These are phyloP conservation scores for Lepidocyrtoides sp. DNA, from an alignment of 2,888 invertebrate genomes.

Conservation along the genomic window DNA sequence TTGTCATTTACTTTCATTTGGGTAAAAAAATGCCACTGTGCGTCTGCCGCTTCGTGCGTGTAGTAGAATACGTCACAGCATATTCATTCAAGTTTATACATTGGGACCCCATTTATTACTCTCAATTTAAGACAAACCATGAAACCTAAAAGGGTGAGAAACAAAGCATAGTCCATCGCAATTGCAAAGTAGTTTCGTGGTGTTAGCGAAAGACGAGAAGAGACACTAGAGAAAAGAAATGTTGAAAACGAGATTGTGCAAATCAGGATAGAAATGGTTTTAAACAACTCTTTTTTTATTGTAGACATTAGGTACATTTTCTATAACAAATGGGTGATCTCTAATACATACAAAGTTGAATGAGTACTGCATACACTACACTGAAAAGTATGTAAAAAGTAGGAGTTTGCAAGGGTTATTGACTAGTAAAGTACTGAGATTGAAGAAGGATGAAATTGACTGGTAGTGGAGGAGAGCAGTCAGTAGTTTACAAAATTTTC, in stretches of 20 bases:
- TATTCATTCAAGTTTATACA: not conserved
- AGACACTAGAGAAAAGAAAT: not conserved
- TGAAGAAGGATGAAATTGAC: slow-evolving; percentile 12
- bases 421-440: slow-evolving; percentile 23
- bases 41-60: not conserved
- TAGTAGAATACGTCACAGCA: not conserved
- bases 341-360: slow-evolving; percentile 4
- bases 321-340: not conserved
- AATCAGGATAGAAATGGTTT: too few species aligned
- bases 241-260: not conserved
- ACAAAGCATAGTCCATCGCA: not conserved
- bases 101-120: slow-evolving; percentile 28
- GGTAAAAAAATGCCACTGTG: not conserved
- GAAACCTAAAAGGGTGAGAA: not conserved
- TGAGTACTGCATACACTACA: too few species aligned
- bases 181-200: not conserved
- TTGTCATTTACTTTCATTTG: slow-evolving; percentile 31
- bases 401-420: not conserved
- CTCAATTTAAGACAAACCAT: not conserved
- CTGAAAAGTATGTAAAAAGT: not conserved
- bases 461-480: not conserved
- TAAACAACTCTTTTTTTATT: too few species aligned
- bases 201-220: not conserved
- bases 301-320: not conserved
- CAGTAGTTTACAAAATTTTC: not conserved